Evolutionary conservation across 2,888 invertebrate species (phyloP).

Genomic region (Alentia gelatinosa): DNA sequence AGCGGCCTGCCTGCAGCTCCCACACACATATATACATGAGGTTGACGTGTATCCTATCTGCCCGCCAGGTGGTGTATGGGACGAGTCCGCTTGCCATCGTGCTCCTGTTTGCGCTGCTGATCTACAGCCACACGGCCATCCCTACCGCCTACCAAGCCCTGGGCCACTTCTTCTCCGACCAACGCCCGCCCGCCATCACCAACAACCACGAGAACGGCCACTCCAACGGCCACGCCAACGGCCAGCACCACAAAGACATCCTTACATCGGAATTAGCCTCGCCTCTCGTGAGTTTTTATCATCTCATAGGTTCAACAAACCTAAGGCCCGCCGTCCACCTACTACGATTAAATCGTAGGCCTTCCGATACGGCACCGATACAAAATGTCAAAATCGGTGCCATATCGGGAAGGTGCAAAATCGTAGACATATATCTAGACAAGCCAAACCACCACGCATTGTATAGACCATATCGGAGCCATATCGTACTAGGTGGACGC

Average conservation of each 20-base stretch:
- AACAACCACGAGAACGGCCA: not conserved
- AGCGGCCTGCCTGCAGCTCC: not conserved
- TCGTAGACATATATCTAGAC: no score
- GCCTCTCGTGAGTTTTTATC: conserved; percentile 47
- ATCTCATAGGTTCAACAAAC: no score
- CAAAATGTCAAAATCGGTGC: no score
- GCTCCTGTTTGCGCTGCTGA: conserved; percentile 67
- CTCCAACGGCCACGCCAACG: conserved; percentile 1
- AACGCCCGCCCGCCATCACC: conserved; percentile 24
- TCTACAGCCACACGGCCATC: conserved; percentile 71
- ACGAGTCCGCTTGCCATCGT: conserved; percentile 68
- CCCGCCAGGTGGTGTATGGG: conserved; percentile 69
- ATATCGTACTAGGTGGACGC: no score
- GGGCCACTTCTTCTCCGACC: conserved; percentile 55
- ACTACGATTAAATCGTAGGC: no score
- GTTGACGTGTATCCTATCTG: not conserved
- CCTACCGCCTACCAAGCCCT: conserved; percentile 64
- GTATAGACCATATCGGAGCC: no score
- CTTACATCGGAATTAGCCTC: conserved; percentile 56
- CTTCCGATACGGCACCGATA: no score
- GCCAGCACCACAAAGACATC: conserved; percentile 23
- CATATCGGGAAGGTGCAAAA: no score
- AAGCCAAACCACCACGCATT: no score
- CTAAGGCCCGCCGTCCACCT: no score
- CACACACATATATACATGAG: no score